Evolutionary conservation across 2,113 vertebrate species (phyloP).

Genomic region (Gymnorhina tibicen): DNA sequence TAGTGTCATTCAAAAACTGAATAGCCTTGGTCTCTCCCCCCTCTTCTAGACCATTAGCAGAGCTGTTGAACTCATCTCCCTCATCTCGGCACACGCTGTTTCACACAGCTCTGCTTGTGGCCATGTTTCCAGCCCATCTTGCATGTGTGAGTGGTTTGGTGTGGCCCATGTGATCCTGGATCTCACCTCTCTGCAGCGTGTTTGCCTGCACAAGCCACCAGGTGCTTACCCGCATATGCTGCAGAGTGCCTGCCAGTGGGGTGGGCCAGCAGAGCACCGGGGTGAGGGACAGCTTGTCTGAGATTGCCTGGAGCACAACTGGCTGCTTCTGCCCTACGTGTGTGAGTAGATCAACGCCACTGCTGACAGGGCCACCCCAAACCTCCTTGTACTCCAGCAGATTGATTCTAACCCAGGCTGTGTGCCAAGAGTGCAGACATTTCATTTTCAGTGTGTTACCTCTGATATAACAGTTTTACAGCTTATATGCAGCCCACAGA

Average conservation of each 20-base stretch:
- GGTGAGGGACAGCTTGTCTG: fast-evolving
- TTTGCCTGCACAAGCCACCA: not conserved
- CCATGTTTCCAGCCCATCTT: not conserved
- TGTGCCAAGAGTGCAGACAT: fast-evolving
- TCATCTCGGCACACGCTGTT: fast-evolving
- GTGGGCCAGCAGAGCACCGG: not conserved
- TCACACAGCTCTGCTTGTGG: not conserved
- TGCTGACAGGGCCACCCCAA: not conserved
- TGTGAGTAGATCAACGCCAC: fast-evolving
- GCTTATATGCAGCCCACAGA: not conserved
- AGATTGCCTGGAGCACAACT: fast-evolving
- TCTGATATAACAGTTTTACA: not conserved
- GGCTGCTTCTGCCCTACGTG: not conserved
- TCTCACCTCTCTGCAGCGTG: fast-evolving
- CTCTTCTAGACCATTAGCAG: not conserved
- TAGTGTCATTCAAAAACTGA: not conserved
- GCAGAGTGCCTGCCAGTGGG: fast-evolving
- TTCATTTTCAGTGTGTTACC: not conserved
- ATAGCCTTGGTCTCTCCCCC: not conserved
- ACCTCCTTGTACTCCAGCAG: not conserved
- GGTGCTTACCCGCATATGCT: fast-evolving
- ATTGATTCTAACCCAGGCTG: not conserved
- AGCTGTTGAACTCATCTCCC: not conserved
- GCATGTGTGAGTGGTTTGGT: fast-evolving
- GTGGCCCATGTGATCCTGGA: fast-evolving